phyloP scores from a whole-genome alignment of 2,797 vertebrate genomes.

The Cyprinella venusta region DNA sequence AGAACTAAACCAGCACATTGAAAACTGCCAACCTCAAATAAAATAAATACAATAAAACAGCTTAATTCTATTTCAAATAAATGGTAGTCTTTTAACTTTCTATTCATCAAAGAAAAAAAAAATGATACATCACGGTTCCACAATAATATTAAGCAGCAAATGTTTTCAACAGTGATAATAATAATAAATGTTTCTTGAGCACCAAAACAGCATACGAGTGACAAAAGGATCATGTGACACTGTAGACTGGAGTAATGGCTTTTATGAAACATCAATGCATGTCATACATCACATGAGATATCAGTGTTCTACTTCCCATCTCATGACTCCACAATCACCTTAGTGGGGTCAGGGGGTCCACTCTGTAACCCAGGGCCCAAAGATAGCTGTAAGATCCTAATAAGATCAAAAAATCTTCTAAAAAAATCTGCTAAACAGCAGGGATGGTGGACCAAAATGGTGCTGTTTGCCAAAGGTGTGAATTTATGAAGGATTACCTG shows the following conservation, averaged over 20 bases:
- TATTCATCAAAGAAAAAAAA: not conserved
- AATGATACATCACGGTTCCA: not conserved
- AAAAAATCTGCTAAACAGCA: constrained; percentile 7
- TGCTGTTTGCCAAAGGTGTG: constrained; percentile 5
- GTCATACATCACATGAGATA: not conserved
- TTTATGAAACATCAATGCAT: not conserved
- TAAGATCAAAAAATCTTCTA: not conserved
- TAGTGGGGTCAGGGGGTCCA: not conserved
- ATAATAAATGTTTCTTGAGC: not conserved
- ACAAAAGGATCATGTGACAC: not conserved
- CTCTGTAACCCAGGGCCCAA: not conserved
- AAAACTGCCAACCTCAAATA: not conserved
- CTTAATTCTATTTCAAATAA: not conserved
- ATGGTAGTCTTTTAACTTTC: not conserved
- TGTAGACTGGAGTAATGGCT: not conserved
- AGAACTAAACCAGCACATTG: not conserved
- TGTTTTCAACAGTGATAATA: not conserved
- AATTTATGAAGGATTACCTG: constrained; percentile 14
- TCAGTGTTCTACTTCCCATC: not conserved
- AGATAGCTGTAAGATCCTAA: not conserved
- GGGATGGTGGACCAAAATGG: not conserved
- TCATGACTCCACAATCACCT: not conserved
- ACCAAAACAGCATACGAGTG: not conserved
- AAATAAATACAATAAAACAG: not conserved
- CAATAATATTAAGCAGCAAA: not conserved